Evolutionary conservation across 1,140 invertebrate genomes (phyloP), one percentile per base, ranked within the genome.

Genomic region (Calliopsis andreniformis): DNA sequence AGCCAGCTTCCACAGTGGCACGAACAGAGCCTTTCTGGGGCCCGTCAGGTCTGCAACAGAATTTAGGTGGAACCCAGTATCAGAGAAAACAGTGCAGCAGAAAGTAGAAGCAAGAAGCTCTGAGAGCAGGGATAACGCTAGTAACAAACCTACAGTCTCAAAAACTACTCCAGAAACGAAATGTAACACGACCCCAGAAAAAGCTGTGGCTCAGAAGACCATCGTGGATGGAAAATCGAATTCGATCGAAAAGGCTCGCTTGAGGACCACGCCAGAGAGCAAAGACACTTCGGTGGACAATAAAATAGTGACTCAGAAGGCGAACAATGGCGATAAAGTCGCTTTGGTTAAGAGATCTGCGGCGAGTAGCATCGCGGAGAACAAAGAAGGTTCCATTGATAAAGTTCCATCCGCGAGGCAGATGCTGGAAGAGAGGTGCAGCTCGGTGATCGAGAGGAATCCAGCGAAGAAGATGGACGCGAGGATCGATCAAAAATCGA

Each of bases 11-110:
- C 88, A 87, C 3, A 90, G 86, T 35, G 77, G 89, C 0, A 78
- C 76, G 0, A 91, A 91, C 72, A 79, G 84, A 28, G 90, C 90
- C 0, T 92, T 92, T 49, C 69, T 76, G 10, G 79, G 70, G 5
- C 85, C 84, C 0, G 78, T 87, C 23, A 79, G 66, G 47, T 77
- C 28, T 53, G n/a, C 73, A n/a, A 64, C 67, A 10, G 69, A 45
- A 47, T 6, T 45, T 20, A 79, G 14, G 56, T 68, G 67, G 25
- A 53, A 43, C 35, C 49, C 62, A 1, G 16, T 47, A n/a, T 23
- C 51, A 6, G 68, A 76, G 1, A 79, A 78, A 18, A n/a, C 47
- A 8, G 39, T 14, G 4, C 16, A 55, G 10, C 6, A 32, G 3
- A 81, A 70, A 67, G 20, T 49, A 7, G 3, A n/a, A 8, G 25